These are phyloP conservation scores for Leucania comma DNA, from an alignment of 2,888 invertebrate genomes.

Conservation along the genomic window DNA sequence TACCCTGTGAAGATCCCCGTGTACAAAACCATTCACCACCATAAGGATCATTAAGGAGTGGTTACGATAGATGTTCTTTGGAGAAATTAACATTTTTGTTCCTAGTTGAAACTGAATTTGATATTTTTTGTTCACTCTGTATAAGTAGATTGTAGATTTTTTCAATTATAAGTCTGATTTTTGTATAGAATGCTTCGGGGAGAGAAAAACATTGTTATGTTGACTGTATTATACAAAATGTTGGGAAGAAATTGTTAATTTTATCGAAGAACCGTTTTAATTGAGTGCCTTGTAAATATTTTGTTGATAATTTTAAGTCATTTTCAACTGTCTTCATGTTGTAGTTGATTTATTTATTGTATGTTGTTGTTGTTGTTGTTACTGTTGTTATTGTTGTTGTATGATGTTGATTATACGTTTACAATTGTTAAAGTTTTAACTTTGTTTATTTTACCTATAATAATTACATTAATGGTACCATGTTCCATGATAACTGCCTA, in stretches of 20 bases:
- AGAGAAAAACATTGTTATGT: neutral
- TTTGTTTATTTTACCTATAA: constrained; percentile 4
- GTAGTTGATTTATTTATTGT: constrained; percentile 91
- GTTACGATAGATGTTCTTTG: constrained; percentile 55
- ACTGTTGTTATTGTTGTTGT: constrained; percentile 54
- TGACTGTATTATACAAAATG: neutral
- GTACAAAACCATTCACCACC: constrained; percentile 91
- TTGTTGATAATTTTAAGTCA: constrained; percentile 89
- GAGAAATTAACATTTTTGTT: constrained; percentile 27
- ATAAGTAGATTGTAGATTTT: neutral
- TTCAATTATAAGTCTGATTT: constrained; percentile 41
- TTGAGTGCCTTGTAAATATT: constrained; percentile 85
- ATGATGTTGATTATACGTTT: constrained; percentile 57
- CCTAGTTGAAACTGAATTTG: neutral
- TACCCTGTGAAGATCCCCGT: constrained; percentile 94
- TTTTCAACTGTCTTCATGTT: constrained; percentile 90
- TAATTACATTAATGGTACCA: too few species aligned
- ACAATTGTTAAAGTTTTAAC: constrained; percentile 56
- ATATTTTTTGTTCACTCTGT: constrained; percentile 8
- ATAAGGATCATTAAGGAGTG: constrained; percentile 82
- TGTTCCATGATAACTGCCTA: too few species aligned
- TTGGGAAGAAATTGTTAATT: constrained; percentile 27
- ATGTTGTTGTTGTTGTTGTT: constrained; percentile 71
- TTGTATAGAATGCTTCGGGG: constrained; percentile 2
- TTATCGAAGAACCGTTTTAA: constrained; percentile 47